These are phyloP conservation scores for Metallyticus violacea DNA, from an alignment of 2,888 invertebrate genomes.

Conservation along the genomic window DNA sequence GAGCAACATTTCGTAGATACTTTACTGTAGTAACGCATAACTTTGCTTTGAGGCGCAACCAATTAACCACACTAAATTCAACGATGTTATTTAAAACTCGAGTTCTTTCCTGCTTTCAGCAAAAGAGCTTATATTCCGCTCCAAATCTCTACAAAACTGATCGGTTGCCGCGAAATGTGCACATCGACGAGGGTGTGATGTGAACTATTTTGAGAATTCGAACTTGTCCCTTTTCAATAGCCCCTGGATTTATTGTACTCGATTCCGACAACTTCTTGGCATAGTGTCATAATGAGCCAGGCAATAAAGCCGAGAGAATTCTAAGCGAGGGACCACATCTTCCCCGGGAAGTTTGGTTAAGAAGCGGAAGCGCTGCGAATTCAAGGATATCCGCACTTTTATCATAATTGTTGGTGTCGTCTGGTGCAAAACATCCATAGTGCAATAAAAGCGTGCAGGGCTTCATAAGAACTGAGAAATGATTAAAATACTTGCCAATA, in stretches of 20 bases:
- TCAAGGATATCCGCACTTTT: background rate
- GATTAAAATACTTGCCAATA: no score
- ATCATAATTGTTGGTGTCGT: no score
- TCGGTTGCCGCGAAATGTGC: background rate
- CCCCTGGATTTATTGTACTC: background rate
- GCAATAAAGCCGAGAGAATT: background rate
- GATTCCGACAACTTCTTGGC: background rate
- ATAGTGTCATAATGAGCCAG: background rate
- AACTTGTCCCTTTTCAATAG: background rate
- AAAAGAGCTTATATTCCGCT: no score
- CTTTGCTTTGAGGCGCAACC: background rate
- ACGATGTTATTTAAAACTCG: no score
- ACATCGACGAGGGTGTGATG: background rate
- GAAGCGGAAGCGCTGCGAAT: background rate
- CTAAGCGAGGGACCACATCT: background rate
- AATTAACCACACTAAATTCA: background rate
- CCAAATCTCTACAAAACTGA: no score
- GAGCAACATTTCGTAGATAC: no score
- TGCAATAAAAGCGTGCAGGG: no score
- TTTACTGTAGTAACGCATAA: no score
- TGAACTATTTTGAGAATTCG: background rate
- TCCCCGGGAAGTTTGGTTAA: background rate
- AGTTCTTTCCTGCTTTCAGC: background rate
- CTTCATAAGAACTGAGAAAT: no score
- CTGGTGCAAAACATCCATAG: no score